These are phyloP conservation scores for Casuarius casuarius DNA, from an alignment of 2,113 vertebrate genomes.

Conservation along the genomic window DNA sequence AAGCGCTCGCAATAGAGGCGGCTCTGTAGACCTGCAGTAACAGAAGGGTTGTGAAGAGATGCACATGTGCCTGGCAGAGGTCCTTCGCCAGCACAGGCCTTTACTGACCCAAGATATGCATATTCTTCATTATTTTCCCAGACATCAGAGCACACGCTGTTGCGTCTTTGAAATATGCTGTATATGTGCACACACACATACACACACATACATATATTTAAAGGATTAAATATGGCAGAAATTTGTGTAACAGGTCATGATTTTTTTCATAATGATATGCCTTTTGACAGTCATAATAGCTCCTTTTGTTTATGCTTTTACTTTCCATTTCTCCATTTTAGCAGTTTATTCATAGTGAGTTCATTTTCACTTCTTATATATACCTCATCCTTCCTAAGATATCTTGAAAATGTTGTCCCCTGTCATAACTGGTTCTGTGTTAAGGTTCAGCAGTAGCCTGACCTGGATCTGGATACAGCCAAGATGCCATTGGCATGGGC, in stretches of 20 bases:
- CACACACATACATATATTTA: background rate
- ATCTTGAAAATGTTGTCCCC: background rate
- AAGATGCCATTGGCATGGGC: background rate
- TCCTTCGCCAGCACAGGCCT: background rate
- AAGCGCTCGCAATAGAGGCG: fast-evolving
- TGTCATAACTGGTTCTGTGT: background rate
- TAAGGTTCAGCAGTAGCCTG: background rate
- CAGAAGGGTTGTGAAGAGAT: fast-evolving
- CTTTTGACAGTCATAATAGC: background rate
- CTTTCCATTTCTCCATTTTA: background rate
- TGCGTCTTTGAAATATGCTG: fast-evolving
- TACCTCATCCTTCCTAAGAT: background rate
- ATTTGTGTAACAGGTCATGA: background rate
- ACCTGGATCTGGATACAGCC: background rate
- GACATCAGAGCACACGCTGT: fast-evolving
- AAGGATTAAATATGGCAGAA: background rate
- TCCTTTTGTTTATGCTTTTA: background rate
- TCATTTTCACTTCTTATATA: background rate
- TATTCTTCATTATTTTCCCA: background rate
- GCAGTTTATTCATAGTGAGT: fast-evolving
- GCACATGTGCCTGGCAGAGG: fast-evolving
- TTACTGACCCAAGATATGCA: background rate
- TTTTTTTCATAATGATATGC: background rate
- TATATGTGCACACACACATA: too few relatives aligned
- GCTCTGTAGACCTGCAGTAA: background rate